Conservation (phyloP, 1,140 invertebrate species). For the Drosophila setifemur region DNA sequence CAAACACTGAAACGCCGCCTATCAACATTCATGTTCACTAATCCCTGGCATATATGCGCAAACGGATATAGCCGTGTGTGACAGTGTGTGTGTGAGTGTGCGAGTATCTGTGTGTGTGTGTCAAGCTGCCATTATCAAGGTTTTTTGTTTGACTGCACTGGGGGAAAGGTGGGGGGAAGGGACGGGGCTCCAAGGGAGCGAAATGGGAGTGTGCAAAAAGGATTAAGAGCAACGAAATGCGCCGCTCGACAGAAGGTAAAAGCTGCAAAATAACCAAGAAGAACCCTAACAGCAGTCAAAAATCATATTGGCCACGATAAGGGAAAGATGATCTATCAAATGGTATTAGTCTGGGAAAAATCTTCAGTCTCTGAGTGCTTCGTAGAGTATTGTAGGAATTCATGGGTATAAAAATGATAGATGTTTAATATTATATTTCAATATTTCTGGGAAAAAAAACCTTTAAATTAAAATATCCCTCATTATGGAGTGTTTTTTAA, state of each 20-base stretch:
- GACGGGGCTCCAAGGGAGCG: slow-evolving; percentile 4
- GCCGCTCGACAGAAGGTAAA: slow-evolving; percentile 52
- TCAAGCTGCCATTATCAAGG: slow-evolving; percentile 68
- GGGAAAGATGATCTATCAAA: slow-evolving; percentile 42
- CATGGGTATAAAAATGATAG: too few species aligned
- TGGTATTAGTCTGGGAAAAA: slow-evolving; percentile 26
- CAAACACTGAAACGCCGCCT: slow-evolving; percentile 72
- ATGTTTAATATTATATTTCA: too few species aligned
- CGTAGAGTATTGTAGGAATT: too few species aligned
- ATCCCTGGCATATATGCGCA: slow-evolving; percentile 74
- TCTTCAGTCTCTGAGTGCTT: too few species aligned
- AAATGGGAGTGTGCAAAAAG: slow-evolving; percentile 56
- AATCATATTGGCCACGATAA: slow-evolving; percentile 21
- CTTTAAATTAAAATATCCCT: too few species aligned
- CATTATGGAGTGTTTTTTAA: too few species aligned
- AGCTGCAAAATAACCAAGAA: slow-evolving; percentile 39
- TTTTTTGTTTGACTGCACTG: slow-evolving; percentile 60
- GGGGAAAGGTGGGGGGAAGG: too few species aligned
- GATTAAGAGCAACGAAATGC: slow-evolving; percentile 69
- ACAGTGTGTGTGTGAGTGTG: slow-evolving; percentile 1
- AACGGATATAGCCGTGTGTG: slow-evolving; percentile 55
- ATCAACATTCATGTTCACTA: slow-evolving; percentile 76
- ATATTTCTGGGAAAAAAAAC: background rate
- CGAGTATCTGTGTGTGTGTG: slow-evolving; percentile 11
- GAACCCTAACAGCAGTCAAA: slow-evolving; percentile 23